phyloP scores from a whole-genome alignment of 2,113 vertebrate species.

The Talpa occidentalis region DNA sequence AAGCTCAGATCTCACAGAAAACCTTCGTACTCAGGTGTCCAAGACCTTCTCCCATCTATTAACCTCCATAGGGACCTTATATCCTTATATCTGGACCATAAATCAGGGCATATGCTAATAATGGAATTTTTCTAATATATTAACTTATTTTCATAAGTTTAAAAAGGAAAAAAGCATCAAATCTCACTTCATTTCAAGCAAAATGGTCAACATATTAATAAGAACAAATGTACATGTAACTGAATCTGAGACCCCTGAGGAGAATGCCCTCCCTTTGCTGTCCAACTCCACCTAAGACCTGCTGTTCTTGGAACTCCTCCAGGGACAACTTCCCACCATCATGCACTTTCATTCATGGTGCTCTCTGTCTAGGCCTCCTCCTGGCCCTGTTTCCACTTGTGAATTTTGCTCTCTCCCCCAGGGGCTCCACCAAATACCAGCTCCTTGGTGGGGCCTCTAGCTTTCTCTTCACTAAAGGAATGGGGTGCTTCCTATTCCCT shows the following conservation, averaged over 20 bases:
- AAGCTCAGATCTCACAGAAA: background rate
- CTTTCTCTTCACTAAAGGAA: background rate
- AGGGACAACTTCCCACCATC: background rate
- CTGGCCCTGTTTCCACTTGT: background rate
- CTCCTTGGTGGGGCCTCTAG: accelerated
- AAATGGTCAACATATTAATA: background rate
- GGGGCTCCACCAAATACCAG: background rate
- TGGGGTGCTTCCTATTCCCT: background rate
- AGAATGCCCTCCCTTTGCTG: background rate
- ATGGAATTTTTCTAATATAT: background rate
- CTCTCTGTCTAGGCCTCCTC: background rate
- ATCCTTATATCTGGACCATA: background rate
- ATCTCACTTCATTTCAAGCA: background rate
- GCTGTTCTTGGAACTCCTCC: background rate
- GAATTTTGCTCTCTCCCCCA: background rate
- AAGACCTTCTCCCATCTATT: too few relatives aligned
- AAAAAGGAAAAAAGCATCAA: background rate
- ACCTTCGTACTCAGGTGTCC: background rate
- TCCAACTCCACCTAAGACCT: background rate
- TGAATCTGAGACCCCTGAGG: background rate
- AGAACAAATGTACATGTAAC: background rate
- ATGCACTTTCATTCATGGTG: too few relatives aligned
- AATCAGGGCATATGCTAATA: background rate
- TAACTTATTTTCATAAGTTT: background rate
- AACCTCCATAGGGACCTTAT: background rate